Evolutionary conservation across 2,113 vertebrate genomes (phyloP).

Genomic region (Rhinolophus sinicus): DNA sequence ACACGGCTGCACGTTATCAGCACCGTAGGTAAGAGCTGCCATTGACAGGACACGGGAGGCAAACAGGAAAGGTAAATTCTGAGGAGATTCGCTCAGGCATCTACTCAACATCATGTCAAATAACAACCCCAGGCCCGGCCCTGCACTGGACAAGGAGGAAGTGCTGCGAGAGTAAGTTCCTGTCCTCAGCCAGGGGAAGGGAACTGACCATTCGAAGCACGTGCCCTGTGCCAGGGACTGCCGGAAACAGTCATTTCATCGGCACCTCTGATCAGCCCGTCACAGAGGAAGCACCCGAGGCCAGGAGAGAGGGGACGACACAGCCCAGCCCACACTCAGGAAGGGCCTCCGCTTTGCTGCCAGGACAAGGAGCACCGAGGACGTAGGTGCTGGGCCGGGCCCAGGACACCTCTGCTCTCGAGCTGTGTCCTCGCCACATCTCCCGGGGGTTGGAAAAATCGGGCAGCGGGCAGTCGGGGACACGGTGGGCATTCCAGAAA

Average conservation of each 20-base stretch:
- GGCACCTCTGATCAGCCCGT: background rate
- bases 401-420: background rate
- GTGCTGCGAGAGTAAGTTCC: background rate
- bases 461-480: background rate
- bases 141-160: background rate
- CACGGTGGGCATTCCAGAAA: background rate
- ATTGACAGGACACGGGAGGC: background rate
- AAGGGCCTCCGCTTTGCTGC: background rate
- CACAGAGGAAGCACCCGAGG: background rate
- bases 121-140: background rate
- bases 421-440: background rate
- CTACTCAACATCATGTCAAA: background rate
- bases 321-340: too few relatives aligned
- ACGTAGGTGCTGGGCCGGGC: background rate
- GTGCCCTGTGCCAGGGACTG: background rate
- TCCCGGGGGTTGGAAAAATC: background rate
- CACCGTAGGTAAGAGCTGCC: background rate
- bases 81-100: background rate
- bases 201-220: background rate
- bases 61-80: background rate
- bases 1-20: background rate
- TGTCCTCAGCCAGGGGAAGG: background rate
- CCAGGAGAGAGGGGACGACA: background rate
- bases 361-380: background rate
- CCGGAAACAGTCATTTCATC: background rate